These are phyloP conservation scores for Taeniopygia guttata DNA, from an alignment of 2,797 vertebrate species.

Conservation along the genomic window DNA sequence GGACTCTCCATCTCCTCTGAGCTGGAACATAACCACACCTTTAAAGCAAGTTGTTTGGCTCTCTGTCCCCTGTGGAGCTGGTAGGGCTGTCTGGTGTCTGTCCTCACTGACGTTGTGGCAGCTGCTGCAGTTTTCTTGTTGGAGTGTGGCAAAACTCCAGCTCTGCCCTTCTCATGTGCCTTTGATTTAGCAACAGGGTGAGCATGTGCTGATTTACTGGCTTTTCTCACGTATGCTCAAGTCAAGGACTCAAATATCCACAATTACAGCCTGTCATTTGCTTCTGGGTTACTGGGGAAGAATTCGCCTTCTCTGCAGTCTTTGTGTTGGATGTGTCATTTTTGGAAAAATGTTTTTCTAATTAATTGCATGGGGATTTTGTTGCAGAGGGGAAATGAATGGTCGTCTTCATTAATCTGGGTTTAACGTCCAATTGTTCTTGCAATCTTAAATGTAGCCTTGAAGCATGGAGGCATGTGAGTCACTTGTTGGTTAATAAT, in stretches of 20 bases:
- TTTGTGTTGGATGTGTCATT: not conserved
- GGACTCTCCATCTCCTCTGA: not conserved
- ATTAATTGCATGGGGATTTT: not conserved
- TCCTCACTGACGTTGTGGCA: accelerated
- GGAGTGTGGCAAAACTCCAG: not conserved
- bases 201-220: not conserved
- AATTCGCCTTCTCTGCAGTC: not conserved
- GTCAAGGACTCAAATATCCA: not conserved
- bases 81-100: not conserved
- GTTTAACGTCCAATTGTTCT: not conserved
- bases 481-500: not conserved
- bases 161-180: not conserved
- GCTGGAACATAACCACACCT: not conserved
- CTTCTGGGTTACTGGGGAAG: not conserved
- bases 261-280: not conserved
- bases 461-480: not conserved
- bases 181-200: not conserved
- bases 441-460: not conserved
- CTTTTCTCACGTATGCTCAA: not conserved
- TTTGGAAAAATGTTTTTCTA: not conserved
- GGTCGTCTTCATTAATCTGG: not conserved
- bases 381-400: not conserved
- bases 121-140: not conserved
- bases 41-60: not conserved
- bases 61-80: not conserved